Evolutionary conservation across 2,797 vertebrate species (phyloP), one percentile per base, ranked within the genome.

Genomic region (Prionace glauca): DNA sequence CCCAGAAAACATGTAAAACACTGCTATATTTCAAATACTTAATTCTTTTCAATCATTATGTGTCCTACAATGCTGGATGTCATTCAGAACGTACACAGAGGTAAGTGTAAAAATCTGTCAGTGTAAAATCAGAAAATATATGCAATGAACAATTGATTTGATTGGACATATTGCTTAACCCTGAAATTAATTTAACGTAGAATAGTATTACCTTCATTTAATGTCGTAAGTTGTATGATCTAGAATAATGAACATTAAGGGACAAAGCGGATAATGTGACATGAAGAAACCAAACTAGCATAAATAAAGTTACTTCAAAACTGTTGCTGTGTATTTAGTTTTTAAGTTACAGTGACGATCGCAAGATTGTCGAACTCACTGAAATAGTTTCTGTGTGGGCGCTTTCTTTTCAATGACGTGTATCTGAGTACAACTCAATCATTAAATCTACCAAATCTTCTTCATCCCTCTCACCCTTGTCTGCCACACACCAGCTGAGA

Each of bases 231-330:
- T 77, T 69, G 71, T 71, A 36, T 24, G 41, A 95, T 11, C 71
- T 12, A 74, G 45, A 77, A 74, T 41, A 0, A 50, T 74, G 41
- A 94, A 77, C 20, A 77, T 29, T 50, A 18, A n/a, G 26, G 60
- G 20, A n/a, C 18, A 91, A 60, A 91, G 14, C 20, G 5, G n/a
- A 41, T 36, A 0, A 41, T 69, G 9, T 62, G 14, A n/a, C 29
- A 71, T 32, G 50, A 95, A 95, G 24, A 45, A 94, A 71, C 24
- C 36, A 94, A 72, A 50, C 36, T 72, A 72, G 50, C 45, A 94
- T 94, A 50, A 32, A 77, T 95, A 77, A 72, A 95, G 71, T 12
- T 95, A 32, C 41, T 77, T 60, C 29, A 77, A 60, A 95, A 74
- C 71, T 95, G 45, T 32, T 77, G 32, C 26, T 50, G 45, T 77